Conservation (phyloP, 2,113 vertebrate species). For the Harpagus bidentatus region DNA sequence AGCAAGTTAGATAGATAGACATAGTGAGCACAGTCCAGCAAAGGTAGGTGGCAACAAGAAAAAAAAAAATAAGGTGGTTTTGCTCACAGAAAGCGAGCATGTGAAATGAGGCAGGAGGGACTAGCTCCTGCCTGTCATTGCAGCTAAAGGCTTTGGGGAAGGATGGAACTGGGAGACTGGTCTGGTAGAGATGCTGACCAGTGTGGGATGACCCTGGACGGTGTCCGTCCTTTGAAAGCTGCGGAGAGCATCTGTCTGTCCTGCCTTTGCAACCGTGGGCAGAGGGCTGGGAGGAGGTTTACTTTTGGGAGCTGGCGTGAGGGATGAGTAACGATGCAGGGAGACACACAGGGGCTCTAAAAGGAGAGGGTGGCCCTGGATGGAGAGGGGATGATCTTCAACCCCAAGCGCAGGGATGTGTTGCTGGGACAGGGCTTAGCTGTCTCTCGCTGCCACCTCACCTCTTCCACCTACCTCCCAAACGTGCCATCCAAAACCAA, state of each 20-base stretch:
- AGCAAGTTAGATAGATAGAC: no score
- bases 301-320: not conserved
- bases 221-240: not conserved
- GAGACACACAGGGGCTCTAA: accelerated
- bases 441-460: not conserved
- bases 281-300: not conserved
- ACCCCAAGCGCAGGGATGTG: not conserved
- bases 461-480: not conserved
- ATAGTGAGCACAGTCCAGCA: not conserved
- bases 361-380: not conserved
- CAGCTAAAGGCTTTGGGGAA: not conserved
- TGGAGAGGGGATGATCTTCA: not conserved
- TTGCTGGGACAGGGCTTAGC: not conserved
- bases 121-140: not conserved
- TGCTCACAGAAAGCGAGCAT: accelerated
- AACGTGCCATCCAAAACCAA: not conserved
- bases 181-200: not conserved
- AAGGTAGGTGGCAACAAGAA: not conserved
- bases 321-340: not conserved
- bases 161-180: not conserved
- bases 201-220: not conserved
- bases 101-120: not conserved
- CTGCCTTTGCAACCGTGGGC: no score
- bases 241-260: no score
- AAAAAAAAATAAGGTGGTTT: not conserved